phyloP scores from a whole-genome alignment of 2,797 vertebrate species.

The Nannoperca obscura region DNA sequence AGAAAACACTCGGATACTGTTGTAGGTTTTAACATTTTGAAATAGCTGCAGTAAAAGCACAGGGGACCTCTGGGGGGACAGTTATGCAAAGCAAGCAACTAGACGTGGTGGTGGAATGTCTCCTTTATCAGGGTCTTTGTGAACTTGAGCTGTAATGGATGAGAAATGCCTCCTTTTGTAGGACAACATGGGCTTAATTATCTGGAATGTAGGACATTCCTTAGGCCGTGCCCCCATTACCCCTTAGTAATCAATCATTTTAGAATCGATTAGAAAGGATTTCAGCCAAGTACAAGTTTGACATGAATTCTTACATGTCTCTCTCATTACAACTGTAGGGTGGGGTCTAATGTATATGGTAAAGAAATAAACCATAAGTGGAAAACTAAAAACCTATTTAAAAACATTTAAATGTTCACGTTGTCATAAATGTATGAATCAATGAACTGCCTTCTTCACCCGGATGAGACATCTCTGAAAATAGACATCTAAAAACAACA shows the following conservation, averaged over 20 bases:
- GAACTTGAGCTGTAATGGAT: slow-evolving; percentile 38
- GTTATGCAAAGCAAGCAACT: slow-evolving; percentile 44
- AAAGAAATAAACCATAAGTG: not conserved
- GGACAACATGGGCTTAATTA: slow-evolving; percentile 15
- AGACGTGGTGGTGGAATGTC: slow-evolving; percentile 46
- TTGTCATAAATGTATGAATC: not conserved
- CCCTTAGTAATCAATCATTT: not conserved
- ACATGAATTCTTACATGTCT: slow-evolving; percentile 5
- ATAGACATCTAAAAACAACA: not conserved
- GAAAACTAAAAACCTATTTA: slow-evolving; percentile 3
- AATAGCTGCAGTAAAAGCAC: slow-evolving; percentile 3
- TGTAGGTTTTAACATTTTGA: not conserved
- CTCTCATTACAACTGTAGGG: not conserved
- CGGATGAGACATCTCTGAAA: slow-evolving; percentile 11
- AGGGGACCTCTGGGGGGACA: slow-evolving; percentile 3
- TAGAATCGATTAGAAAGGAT: not conserved
- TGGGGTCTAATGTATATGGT: not conserved
- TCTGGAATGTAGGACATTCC: not conserved
- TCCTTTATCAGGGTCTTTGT: slow-evolving; percentile 57
- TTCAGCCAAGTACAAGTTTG: not conserved
- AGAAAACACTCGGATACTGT: not conserved
- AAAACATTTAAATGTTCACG: not conserved
- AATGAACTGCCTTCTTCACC: not conserved
- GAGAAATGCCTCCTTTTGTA: slow-evolving; percentile 31
- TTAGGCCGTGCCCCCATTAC: not conserved